Evolutionary conservation across 2,888 invertebrate species (phyloP).

Genomic region (Diarsia rubi): DNA sequence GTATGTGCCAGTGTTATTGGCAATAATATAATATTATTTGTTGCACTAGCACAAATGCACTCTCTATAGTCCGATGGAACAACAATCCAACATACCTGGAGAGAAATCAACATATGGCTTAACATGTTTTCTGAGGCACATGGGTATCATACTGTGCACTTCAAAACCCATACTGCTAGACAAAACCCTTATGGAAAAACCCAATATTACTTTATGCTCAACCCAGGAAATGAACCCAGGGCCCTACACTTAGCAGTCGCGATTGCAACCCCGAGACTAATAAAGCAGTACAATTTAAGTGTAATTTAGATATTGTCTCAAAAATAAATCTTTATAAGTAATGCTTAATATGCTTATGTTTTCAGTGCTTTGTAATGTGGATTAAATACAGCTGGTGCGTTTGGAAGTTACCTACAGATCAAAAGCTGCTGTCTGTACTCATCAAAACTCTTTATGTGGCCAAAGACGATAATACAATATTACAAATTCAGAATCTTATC

Average conservation of each 20-base stretch:
- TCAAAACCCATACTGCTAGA: not conserved
- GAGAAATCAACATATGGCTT: not conserved
- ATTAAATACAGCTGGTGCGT: slow-evolving; percentile 83
- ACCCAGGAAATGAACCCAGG: not conserved
- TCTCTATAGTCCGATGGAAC: not conserved
- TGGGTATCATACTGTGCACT: not conserved
- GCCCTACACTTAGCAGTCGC: not conserved
- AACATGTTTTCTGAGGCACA: not conserved
- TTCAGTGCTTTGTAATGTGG: slow-evolving; percentile 84
- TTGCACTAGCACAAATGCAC: not conserved
- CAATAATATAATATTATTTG: too few relatives aligned
- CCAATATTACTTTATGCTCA: not conserved
- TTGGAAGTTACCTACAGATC: slow-evolving; percentile 78
- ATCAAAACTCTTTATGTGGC: slow-evolving; percentile 81
- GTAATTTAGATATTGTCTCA: not conserved
- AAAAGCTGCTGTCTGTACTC: slow-evolving; percentile 78
- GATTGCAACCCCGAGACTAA: not conserved
- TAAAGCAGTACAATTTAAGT: not conserved
- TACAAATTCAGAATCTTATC: slow-evolving; percentile 76
- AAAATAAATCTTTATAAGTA: not conserved
- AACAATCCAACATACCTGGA: not conserved
- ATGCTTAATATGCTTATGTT: slow-evolving; percentile 40
- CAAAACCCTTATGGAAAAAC: not conserved
- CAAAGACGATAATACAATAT: slow-evolving; percentile 70
- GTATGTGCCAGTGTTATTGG: too few relatives aligned